phyloP scores from a whole-genome alignment of 2,797 vertebrate species.

The Hyperoplus lanceolatus region DNA sequence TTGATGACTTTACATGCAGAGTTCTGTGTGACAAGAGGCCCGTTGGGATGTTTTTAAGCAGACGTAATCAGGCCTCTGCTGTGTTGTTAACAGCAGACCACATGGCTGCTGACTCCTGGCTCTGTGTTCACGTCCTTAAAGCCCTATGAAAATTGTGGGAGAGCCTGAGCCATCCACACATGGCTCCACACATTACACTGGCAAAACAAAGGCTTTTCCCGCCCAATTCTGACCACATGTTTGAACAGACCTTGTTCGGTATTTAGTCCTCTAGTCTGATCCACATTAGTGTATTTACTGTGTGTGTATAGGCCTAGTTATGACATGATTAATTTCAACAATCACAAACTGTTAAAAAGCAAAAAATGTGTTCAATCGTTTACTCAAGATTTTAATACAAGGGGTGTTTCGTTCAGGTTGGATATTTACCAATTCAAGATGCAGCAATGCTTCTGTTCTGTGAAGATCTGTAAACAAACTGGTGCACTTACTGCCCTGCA shows the following conservation, averaged over 20 bases:
- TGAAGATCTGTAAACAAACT: background rate
- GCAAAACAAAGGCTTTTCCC: slow-evolving; percentile 33
- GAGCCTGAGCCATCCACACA: background rate
- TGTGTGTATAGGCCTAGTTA: no score
- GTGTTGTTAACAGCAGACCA: background rate
- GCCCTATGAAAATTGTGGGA: background rate
- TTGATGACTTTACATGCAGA: background rate
- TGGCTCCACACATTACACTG: slow-evolving; percentile 35
- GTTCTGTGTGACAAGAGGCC: background rate
- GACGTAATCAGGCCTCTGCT: background rate
- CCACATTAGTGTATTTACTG: no score
- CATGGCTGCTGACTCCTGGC: background rate
- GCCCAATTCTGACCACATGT: slow-evolving; percentile 15
- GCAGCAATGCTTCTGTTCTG: background rate
- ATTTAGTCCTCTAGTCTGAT: no score
- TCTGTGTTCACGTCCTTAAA: slow-evolving; percentile 2
- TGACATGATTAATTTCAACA: no score
- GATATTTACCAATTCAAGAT: background rate
- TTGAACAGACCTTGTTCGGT: background rate
- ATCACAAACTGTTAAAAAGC: no score
- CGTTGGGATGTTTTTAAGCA: background rate
- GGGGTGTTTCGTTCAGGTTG: no score
- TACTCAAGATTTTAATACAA: no score
- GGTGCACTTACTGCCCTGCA: background rate
- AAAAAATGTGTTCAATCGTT: no score